Base-by-base conservation (phyloP, 2,888 invertebrate genomes). In the Antitype chi region DNA sequence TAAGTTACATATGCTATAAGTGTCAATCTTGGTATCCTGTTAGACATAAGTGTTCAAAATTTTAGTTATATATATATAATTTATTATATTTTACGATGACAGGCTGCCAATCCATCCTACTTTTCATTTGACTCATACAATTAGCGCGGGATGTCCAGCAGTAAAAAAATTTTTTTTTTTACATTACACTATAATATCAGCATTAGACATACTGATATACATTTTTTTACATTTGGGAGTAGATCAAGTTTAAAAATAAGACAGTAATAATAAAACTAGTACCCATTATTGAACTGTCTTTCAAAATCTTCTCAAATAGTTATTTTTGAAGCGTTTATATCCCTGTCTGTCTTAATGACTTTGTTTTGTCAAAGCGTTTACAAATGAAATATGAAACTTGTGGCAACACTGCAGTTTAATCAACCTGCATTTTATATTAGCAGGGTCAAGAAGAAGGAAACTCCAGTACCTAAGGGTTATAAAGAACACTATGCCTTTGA, bases 381-480 rank as follows among this genome's bases (percentile, higher is more conserved):
- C 23, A 38, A 47, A 53, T 32, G 9, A 23, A 15, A 15, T 64
- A 32, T 47, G 7, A 25, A 68, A 59, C n/a, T 67, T 28, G 8
- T 55, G 20, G 23, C 13, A 70, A 28, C 20, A 55, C 7, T 52
- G 71, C 63, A 64, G 28, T 28, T 70, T 75, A 70, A 52, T 80
- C 23, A 32, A 49, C 8, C 32, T 71, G 2, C 66, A n/a, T 72
- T 77, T 82, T 82, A 64, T 90, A 82, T 80, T 86, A 86, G 80
- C 86, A 97, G 97, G 85, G 97, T 97, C 68, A 97, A 97, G 93
- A 97, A 97, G 94, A 97, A 97, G 86, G 97, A 97, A 17, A 94
- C 96, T 9, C 93, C 97, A 28, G 93, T 93, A 74, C 96, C 96
- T 53, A 97, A 97, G 89, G 91, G 97, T 66, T 97, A 97, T 90